These are phyloP conservation scores for Bothrops jararaca DNA, from an alignment of 2,113 vertebrate genomes.

Conservation along the genomic window DNA sequence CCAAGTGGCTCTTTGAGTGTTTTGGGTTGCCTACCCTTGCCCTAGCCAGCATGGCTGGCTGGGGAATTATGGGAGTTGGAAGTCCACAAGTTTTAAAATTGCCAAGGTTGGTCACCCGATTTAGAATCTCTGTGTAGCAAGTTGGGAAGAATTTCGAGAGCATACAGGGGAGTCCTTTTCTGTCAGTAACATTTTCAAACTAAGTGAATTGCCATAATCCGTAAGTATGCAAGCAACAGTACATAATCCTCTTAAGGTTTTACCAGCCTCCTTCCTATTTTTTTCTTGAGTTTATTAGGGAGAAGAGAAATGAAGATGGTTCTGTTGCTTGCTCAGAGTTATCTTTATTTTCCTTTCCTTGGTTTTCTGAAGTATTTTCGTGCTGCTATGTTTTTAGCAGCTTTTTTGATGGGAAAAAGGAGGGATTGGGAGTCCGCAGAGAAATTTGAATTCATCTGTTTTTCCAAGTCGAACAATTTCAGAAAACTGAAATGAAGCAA, in stretches of 20 bases:
- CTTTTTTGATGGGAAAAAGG: neutral
- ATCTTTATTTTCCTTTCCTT: neutral
- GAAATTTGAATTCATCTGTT: neutral
- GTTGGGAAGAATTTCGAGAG: neutral
- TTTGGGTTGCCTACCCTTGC: too few relatives aligned
- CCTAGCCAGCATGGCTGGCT: too few relatives aligned
- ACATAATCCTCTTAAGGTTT: neutral
- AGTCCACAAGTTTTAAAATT: neutral
- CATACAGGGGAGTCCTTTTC: neutral
- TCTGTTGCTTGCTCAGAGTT: neutral
- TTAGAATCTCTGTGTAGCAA: fast-evolving
- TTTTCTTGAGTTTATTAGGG: neutral
- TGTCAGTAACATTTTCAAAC: neutral
- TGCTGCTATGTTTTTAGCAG: neutral
- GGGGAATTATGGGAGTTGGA: neutral
- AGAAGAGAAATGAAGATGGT: neutral
- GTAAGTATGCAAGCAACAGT: neutral
- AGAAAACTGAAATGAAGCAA: neutral
- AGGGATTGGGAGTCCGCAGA: neutral
- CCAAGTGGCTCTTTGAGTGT: too few relatives aligned
- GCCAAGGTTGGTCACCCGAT: neutral
- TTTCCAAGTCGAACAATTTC: neutral
- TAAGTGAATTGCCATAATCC: neutral
- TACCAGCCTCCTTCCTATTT: neutral
- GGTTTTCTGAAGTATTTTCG: neutral